Conservation (phyloP, 2,888 invertebrate species). For the Ernsta delagoae region DNA sequence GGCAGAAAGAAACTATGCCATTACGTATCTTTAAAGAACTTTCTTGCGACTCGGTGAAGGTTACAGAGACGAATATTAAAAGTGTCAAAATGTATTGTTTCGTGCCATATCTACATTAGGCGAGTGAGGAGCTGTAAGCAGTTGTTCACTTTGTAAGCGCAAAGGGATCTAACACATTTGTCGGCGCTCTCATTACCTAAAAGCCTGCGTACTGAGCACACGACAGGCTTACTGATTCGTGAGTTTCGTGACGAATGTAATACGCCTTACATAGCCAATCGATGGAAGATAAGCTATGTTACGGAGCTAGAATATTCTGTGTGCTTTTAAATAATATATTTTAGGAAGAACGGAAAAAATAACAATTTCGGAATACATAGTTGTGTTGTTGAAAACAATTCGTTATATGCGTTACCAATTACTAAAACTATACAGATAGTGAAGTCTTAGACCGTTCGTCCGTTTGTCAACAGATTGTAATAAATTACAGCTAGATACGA, state of each 20-base stretch:
- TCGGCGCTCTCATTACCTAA: slow-evolving; percentile 42
- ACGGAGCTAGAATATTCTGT: too few relatives aligned
- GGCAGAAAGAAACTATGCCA: too few relatives aligned
- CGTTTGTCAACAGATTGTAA: too few relatives aligned
- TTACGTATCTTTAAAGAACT: too few relatives aligned
- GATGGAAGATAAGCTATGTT: not conserved
- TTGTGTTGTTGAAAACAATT: too few relatives aligned
- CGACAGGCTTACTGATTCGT: not conserved
- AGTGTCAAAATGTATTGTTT: not conserved
- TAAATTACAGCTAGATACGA: too few relatives aligned
- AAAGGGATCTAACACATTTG: slow-evolving; percentile 41
- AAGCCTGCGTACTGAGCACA: slow-evolving; percentile 35
- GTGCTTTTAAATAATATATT: too few relatives aligned
- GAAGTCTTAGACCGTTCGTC: too few relatives aligned
- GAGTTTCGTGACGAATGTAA: not conserved
- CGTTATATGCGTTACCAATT: too few relatives aligned
- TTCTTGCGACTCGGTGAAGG: not conserved
- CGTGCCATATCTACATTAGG: not conserved
- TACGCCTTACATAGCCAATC: not conserved
- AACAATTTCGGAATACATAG: too few relatives aligned
- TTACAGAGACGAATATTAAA: not conserved
- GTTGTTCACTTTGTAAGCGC: slow-evolving; percentile 39
- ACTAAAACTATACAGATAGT: too few relatives aligned
- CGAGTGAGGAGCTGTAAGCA: not conserved
- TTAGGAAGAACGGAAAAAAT: too few relatives aligned